Base-by-base conservation (phyloP, 2,113 vertebrate species). In the Xyrauchen texanus region DNA sequence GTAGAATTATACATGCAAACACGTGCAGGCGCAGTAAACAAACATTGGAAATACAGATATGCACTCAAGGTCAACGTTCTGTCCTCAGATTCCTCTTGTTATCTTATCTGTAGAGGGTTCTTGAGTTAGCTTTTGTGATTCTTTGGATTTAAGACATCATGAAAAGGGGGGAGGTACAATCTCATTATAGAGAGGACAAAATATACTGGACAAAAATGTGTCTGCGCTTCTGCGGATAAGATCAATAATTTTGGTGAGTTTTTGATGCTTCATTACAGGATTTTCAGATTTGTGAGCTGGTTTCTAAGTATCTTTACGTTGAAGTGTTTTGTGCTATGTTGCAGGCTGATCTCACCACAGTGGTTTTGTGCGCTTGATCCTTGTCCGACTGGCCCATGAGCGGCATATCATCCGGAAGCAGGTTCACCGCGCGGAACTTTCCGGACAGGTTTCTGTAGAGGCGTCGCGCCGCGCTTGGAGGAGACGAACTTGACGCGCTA, bases 401-500 rank as follows among this genome's bases (percentile, higher is more conserved):
- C 84, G 91, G 89, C 58, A 89, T 87, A 88, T 96, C 95, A 0
- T 97, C 96, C 0, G 94, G 90, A 60, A 91, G 90, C 0, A 93
- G 90, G 85, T 93, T 93, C 85, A 94, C 93, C 74, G 93, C 94
- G 0, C 95, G 94, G 91, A 97, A 97, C 85, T 97, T 97, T 84
- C 96, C 96, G 0, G 96, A 97, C 76, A 97, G 93, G 92, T 97
- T 97, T 75, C 96, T 92, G 91, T 97, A 97, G 3, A 97, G 93
- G 65, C 96, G 93, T 80, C 96, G 96, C 68, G 96, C 96, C 0
- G 96, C 95, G 0, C 94, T 96, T 0, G 96, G 96, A 0, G 96
- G 79, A 5, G 82, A 78, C 4, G 79, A 78, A 46, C 68, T 95
- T 13, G 95, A 95, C 13, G 94, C 90, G 81, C 93, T 93, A 0